Base-by-base conservation (phyloP, 2,113 vertebrate genomes). In the Clinocottus analis region DNA sequence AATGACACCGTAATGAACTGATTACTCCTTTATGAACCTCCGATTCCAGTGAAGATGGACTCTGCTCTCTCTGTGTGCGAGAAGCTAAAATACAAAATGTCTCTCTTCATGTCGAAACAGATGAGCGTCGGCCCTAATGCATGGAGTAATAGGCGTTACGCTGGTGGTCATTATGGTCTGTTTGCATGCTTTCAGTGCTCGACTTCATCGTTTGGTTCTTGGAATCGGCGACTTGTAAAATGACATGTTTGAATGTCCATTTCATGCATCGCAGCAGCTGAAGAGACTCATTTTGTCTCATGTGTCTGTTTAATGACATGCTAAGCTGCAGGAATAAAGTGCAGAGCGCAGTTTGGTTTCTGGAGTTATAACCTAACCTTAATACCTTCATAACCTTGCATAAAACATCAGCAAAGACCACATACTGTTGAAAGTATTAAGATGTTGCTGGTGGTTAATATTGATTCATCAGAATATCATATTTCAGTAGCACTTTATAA, bases 391-490 rank as follows among this genome's bases (percentile, higher is more conserved):
- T 66, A 7, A 27, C 2, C n/a, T 49, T 0, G 1, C 33, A 51
- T 14, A 12, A 49, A 72, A 72, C 2, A n/a, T 1, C 3, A 67
- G 17, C 27, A 21, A 72, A 21, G 17, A 27, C 56, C 2, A 14
- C 2, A 56, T 13, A 23, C 25, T 43, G n/a, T 53, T 69, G 14
- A 49, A 71, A 75, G 25, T 41, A 21, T 61, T 79, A 21, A 39
- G 4, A 3, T 53, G 55, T 55, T 73, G 55, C 41, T 37, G 21
- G 14, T 47, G 72, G 19, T 33, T 75, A 33, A 35, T 35, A 25
- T 12, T 31, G 69, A 53, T 43, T 83, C n/a, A 70, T 71, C 37
- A 19, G 23, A 37, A 19, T 47, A 66, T 80, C 16, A 78, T 84
- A 84, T 70, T 68, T 31, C 29, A 31, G 29, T 31, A 31, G 29